Conservation (phyloP, 2,113 vertebrate genomes). For the Peucedramus taeniatus region DNA sequence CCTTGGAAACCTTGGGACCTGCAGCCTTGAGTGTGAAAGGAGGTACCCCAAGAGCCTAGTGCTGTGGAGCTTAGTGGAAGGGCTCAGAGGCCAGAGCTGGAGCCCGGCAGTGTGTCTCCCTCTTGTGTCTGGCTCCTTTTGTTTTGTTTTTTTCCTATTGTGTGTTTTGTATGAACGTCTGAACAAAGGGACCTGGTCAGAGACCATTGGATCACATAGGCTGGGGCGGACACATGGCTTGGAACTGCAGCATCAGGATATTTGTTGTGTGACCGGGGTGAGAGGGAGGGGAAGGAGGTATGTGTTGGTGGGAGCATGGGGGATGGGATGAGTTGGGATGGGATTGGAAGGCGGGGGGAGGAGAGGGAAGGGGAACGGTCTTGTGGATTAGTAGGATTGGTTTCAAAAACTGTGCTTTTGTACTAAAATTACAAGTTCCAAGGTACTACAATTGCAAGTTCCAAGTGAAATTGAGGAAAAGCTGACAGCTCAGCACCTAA, state of each 20-base stretch:
- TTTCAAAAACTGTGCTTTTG: neutral
- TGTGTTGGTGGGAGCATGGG: slow-evolving; percentile 49
- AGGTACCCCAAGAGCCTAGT: slow-evolving; percentile 35
- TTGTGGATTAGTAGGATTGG: neutral
- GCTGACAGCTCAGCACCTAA: neutral
- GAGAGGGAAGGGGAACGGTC: neutral
- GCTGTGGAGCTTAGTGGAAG: slow-evolving; percentile 28
- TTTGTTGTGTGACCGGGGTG: slow-evolving; percentile 64
- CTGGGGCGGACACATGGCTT: slow-evolving; percentile 49
- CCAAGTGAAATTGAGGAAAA: neutral
- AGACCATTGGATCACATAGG: slow-evolving; percentile 40
- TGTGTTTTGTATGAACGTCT: slow-evolving; percentile 55
- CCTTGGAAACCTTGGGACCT: slow-evolving; percentile 26
- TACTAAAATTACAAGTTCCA: neutral
- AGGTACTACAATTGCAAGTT: neutral
- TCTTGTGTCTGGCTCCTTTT: slow-evolving; percentile 57
- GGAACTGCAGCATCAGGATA: slow-evolving; percentile 59
- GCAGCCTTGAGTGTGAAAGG: neutral
- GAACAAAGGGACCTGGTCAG: slow-evolving; percentile 57
- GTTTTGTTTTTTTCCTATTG: slow-evolving; percentile 59
- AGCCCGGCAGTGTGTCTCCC: slow-evolving; percentile 40
- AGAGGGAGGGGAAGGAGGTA: slow-evolving; percentile 58
- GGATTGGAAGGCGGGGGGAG: neutral
- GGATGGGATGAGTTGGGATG: slow-evolving; percentile 31
- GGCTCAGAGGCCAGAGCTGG: slow-evolving; percentile 19